Conservation (phyloP, 2,888 invertebrate genomes). For the Thera obeliscata region DNA sequence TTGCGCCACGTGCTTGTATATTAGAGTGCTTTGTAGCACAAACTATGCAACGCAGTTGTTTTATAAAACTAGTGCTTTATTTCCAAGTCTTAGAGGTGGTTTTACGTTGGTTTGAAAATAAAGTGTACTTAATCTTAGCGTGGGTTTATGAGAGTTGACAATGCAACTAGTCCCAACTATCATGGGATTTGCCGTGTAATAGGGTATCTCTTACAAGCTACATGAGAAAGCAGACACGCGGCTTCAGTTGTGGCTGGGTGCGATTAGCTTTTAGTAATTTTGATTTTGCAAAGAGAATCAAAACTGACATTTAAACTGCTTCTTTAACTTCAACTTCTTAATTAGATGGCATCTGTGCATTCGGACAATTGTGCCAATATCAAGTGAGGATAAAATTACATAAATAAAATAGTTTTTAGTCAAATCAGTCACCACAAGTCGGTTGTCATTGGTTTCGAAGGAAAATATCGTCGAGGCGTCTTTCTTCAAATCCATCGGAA, state of each 20-base stretch:
- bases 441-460: no score
- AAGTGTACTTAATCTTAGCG: constrained; percentile 33
- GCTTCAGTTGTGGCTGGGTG: constrained; percentile 46
- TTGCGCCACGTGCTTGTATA: constrained; percentile 77
- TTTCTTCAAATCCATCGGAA: no score
- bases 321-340: no score
- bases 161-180: constrained; percentile 77
- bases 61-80: constrained; percentile 28
- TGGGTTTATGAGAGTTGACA: constrained; percentile 67
- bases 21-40: constrained; percentile 61
- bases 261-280: constrained; percentile 61
- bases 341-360: no score
- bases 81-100: constrained; percentile 32
- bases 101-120: constrained; percentile 30
- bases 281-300: not conserved
- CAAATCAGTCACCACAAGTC: no score
- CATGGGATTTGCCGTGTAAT: constrained; percentile 78
- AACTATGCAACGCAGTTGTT: constrained; percentile 37
- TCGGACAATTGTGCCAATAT: no score
- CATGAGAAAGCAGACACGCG: constrained; percentile 67
- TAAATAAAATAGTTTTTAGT: no score
- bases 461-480: no score
- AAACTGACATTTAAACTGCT: not conserved
- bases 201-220: constrained; percentile 67
- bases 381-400: no score